Evolutionary conservation across 30 jellyfish, hydroid and myxozoan genomes (phyloP).

Genomic region (Cassiopea xamachana): DNA sequence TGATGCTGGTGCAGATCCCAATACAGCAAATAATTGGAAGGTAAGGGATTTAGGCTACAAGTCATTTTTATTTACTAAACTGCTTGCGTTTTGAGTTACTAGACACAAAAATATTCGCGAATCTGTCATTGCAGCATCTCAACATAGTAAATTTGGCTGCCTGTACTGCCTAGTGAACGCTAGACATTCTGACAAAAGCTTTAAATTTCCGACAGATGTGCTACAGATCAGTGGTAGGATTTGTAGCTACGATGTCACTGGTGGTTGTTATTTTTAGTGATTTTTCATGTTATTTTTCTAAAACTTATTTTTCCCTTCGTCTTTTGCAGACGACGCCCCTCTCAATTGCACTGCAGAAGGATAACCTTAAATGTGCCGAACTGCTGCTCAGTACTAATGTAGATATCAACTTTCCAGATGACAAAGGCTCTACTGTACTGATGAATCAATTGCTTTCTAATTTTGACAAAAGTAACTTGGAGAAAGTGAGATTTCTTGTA

Average conservation of each 20-base stretch:
- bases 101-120: too few relatives aligned
- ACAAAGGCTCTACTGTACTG: constrained; percentile 69
- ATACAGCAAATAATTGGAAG: constrained; percentile 77
- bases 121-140: too few relatives aligned
- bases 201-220: too few relatives aligned
- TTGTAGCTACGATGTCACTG: too few relatives aligned
- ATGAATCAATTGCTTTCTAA: constrained; percentile 43
- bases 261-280: background rate
- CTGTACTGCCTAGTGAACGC: too few relatives aligned
- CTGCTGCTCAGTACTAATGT: constrained; percentile 67
- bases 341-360: constrained; percentile 74
- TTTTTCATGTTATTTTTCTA: background rate
- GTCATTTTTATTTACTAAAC: too few relatives aligned
- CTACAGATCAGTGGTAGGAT: too few relatives aligned
- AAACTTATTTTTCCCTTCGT: background rate
- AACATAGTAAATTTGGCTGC: too few relatives aligned
- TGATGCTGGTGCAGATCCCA: constrained; percentile 88
- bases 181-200: too few relatives aligned
- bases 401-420: constrained; percentile 80
- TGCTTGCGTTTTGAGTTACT: too few relatives aligned
- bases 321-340: constrained; percentile 78
- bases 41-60: constrained; percentile 6
- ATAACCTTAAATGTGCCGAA: constrained; percentile 73
- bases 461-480: constrained; percentile 27
- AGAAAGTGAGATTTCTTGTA: constrained; percentile 56